phyloP scores from a whole-genome alignment of 2,113 vertebrate species.

The Potamarius usumacintae region DNA sequence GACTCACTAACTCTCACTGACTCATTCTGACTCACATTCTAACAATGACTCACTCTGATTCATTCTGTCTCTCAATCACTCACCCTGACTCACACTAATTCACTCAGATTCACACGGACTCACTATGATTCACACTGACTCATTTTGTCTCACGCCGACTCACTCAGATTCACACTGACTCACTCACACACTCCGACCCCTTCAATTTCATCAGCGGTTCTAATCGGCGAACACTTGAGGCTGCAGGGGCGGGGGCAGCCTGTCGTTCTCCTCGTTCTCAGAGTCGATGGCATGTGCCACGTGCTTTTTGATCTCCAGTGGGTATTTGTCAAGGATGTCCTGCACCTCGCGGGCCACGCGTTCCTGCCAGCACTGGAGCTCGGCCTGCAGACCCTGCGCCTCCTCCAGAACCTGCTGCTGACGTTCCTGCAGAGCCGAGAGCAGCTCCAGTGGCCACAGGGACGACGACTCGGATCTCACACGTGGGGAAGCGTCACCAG shows the following conservation, averaged over 20 bases:
- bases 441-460: constrained; percentile 80
- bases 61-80: neutral
- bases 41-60: neutral
- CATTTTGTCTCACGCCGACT: neutral
- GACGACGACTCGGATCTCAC: constrained; percentile 73
- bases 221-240: constrained; percentile 90
- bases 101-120: neutral
- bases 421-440: constrained; percentile 80
- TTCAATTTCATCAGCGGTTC: neutral
- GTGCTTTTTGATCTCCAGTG: constrained; percentile 78
- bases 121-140: neutral
- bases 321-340: constrained; percentile 86
- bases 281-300: constrained; percentile 84
- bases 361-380: constrained; percentile 87
- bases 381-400: constrained; percentile 83
- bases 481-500: constrained; percentile 83
- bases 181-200: neutral
- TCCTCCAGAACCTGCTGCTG: constrained; percentile 84
- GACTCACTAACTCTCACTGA: neutral
- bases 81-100: neutral
- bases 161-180: neutral
- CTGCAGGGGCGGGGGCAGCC: constrained; percentile 85
- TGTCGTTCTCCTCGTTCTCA: constrained; percentile 86
- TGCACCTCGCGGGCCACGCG: constrained; percentile 83
- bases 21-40: neutral